phyloP scores from a whole-genome alignment of 64 coral and sea anemone genomes.

The Montipora cactus region DNA sequence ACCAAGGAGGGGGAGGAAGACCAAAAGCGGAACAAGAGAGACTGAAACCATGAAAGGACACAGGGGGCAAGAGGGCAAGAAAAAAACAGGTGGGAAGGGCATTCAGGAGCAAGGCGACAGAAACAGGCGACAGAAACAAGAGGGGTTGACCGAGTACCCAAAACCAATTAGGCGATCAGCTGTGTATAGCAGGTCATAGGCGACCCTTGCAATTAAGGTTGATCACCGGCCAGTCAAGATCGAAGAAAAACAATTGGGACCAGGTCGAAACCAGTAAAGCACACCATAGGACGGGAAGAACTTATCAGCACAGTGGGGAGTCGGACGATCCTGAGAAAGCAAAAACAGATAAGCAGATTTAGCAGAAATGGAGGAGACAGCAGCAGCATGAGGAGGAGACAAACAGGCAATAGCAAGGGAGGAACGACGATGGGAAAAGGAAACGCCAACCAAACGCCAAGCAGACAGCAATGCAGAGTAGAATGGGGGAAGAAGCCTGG shows the following conservation, averaged over 20 bases:
- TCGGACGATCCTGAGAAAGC: background rate
- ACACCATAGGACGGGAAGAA: background rate
- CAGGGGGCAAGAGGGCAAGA: background rate
- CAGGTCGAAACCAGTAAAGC: constrained; percentile 21
- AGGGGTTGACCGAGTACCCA: background rate
- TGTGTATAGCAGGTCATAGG: background rate
- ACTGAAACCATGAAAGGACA: background rate
- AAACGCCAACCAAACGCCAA: background rate
- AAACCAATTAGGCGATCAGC: background rate
- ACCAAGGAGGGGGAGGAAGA: background rate
- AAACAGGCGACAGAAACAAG: no score
- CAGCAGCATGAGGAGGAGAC: background rate
- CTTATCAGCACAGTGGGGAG: background rate
- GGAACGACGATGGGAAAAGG: background rate
- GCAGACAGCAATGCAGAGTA: background rate
- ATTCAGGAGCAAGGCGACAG: background rate
- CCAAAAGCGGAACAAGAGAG: background rate
- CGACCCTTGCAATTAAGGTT: background rate
- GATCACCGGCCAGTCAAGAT: background rate
- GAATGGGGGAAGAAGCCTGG: background rate
- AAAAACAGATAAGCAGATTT: background rate
- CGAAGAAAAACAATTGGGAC: background rate
- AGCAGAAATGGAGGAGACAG: background rate
- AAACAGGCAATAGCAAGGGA: background rate
- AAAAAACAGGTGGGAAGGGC: background rate